Conservation (phyloP, 2,113 vertebrate species). For the Serilophus lunatus region DNA sequence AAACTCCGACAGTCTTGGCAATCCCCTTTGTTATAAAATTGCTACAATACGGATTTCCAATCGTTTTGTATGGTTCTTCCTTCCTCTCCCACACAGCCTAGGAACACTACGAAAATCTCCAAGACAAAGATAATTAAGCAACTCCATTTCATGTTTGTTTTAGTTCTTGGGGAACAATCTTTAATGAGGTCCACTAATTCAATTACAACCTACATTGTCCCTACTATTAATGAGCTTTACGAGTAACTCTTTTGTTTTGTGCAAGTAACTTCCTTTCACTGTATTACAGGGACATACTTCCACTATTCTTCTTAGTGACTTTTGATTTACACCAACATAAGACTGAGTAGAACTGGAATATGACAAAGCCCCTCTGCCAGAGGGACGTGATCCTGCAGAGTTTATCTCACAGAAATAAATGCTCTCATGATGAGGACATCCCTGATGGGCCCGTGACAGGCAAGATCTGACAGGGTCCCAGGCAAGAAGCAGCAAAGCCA, state of each 20-base stretch:
- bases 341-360: not conserved
- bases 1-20: not conserved
- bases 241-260: slow-evolving; percentile 7
- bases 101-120: not conserved
- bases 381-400: not conserved
- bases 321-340: not conserved
- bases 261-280: not conserved
- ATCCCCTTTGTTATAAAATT: not conserved
- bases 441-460: not conserved
- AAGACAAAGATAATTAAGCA: slow-evolving; percentile 28
- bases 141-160: not conserved
- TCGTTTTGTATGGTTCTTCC: not conserved
- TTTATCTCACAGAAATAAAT: not conserved
- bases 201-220: slow-evolving; percentile 31
- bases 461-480: not conserved
- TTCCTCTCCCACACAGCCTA: not conserved
- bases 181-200: slow-evolving; percentile 5
- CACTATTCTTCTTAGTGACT: not conserved
- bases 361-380: not conserved
- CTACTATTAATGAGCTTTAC: slow-evolving; percentile 30
- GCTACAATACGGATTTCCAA: not conserved
- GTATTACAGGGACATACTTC: not conserved
- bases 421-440: not conserved
- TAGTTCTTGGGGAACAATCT: not conserved
- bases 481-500: not conserved